These are phyloP conservation scores for Cervus canadensis DNA, from an alignment of 2,113 vertebrate genomes.

Conservation along the genomic window DNA sequence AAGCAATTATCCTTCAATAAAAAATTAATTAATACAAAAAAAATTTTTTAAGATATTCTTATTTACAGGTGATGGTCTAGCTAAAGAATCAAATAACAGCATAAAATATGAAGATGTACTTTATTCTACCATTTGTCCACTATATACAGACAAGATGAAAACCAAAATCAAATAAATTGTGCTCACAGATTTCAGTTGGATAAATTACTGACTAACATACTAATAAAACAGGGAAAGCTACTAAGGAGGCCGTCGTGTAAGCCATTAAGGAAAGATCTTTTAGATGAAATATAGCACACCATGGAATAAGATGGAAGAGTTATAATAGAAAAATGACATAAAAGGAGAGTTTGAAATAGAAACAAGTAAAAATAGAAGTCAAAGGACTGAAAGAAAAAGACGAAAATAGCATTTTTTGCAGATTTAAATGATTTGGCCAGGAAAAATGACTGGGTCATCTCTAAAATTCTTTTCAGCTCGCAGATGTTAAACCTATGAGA, in stretches of 20 bases:
- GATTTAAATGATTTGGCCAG: not conserved
- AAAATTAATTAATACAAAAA: not conserved
- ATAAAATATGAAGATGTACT: not conserved
- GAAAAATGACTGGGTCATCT: not conserved
- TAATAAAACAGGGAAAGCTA: not conserved
- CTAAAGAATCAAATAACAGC: not conserved
- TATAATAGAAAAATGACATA: not conserved
- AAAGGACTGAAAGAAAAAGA: not conserved
- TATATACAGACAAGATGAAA: not conserved
- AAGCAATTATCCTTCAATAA: not conserved
- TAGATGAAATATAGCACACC: not conserved
- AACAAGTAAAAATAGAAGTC: constrained; percentile 36
- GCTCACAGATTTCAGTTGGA: not conserved
- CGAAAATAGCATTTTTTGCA: not conserved
- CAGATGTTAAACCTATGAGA: not conserved
- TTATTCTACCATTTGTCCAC: not conserved
- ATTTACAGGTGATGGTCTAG: not conserved
- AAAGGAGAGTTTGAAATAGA: not conserved
- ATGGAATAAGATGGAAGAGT: not conserved
- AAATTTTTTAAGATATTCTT: not conserved
- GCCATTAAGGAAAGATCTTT: not conserved
- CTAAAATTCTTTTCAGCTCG: not conserved
- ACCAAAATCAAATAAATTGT: not conserved
- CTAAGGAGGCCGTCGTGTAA: not conserved
- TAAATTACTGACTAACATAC: not conserved